These are phyloP conservation scores for Callosobruchus maculatus DNA, from an alignment of 2,888 invertebrate genomes.

Conservation along the genomic window DNA sequence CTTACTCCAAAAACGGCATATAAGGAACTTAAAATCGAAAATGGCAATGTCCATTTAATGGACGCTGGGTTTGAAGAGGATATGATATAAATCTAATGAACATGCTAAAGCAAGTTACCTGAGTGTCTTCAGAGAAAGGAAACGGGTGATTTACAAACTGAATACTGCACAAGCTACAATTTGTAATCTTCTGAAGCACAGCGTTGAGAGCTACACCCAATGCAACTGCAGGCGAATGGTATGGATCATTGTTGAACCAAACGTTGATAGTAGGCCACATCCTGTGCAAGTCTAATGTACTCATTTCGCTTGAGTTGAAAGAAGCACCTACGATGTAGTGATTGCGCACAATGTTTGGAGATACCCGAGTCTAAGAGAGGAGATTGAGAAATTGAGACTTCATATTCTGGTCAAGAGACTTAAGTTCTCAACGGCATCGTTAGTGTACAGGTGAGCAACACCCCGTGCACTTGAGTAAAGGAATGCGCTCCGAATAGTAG, in stretches of 20 bases:
- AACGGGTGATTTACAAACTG: constrained; percentile 64
- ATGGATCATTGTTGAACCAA: constrained; percentile 78
- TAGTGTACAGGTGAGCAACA: too few relatives aligned
- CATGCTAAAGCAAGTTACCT: constrained; percentile 7
- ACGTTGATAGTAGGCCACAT: constrained; percentile 51
- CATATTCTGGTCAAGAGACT: too few relatives aligned
- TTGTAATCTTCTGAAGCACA: constrained; percentile 49
- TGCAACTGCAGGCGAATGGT: constrained; percentile 68
- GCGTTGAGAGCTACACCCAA: constrained; percentile 63
- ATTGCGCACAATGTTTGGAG: constrained; percentile 35
- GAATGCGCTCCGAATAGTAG: too few relatives aligned
- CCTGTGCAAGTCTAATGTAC: background rate
- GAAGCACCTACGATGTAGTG: constrained; percentile 58
- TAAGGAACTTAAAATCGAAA: too few relatives aligned
- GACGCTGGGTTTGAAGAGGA: too few relatives aligned
- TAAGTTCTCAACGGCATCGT: too few relatives aligned
- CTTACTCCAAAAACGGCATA: too few relatives aligned
- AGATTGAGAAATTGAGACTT: too few relatives aligned
- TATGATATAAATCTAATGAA: too few relatives aligned
- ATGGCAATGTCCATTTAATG: too few relatives aligned
- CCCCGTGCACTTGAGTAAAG: too few relatives aligned
- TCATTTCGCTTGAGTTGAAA: constrained; percentile 40
- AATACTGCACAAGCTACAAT: constrained; percentile 21
- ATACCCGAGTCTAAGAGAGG: constrained; percentile 5
- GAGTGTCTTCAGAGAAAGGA: constrained; percentile 57